phyloP scores from a whole-genome alignment of 2,888 invertebrate genomes.

The Eupithecia exiguata region DNA sequence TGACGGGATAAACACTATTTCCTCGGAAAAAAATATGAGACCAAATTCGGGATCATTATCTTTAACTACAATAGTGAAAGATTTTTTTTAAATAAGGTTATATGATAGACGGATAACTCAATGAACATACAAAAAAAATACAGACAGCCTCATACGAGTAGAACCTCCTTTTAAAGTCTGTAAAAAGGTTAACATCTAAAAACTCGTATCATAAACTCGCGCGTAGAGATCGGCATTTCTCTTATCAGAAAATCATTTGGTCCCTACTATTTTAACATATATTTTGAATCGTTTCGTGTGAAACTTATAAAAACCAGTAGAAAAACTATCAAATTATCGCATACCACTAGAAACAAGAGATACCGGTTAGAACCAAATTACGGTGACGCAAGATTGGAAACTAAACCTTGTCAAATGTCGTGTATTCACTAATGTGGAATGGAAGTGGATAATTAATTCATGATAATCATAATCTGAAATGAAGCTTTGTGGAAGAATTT shows the following conservation, averaged over 20 bases:
- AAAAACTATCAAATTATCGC: conserved; percentile 14
- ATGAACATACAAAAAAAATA: too few relatives aligned
- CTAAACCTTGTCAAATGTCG: conserved; percentile 18
- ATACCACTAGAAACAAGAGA: conserved; percentile 15
- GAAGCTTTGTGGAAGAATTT: background rate
- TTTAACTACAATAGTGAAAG: too few relatives aligned
- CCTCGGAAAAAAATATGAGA: too few relatives aligned
- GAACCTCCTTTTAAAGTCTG: too few relatives aligned
- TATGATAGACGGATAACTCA: too few relatives aligned
- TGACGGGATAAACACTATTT: too few relatives aligned
- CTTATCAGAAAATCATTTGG: background rate
- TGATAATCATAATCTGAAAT: background rate
- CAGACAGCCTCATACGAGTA: too few relatives aligned
- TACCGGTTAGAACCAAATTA: conserved; percentile 30
- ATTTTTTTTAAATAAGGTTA: too few relatives aligned
- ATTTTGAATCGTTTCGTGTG: background rate
- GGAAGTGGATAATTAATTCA: conserved; percentile 4
- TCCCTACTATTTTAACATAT: background rate
- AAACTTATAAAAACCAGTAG: conserved; percentile 17
- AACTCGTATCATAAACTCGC: background rate
- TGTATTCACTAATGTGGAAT: conserved; percentile 9
- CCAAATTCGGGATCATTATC: too few relatives aligned
- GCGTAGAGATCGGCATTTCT: background rate
- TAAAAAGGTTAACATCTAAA: too few relatives aligned
- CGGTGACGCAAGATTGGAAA: conserved; percentile 20